Conservation (phyloP, 2,888 invertebrate genomes). For the Spilosoma lubricipeda region DNA sequence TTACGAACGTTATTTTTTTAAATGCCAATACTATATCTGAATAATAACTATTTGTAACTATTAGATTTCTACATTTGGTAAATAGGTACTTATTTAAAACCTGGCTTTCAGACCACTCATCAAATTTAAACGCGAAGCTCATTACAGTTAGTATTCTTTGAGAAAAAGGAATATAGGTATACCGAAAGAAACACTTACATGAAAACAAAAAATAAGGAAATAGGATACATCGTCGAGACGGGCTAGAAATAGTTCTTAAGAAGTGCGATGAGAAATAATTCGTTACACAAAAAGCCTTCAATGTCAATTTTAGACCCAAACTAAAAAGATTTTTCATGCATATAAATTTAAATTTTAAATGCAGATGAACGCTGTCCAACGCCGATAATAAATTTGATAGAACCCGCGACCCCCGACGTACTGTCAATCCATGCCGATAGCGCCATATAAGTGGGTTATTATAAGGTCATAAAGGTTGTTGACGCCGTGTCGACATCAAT, state of each 20-base stretch:
- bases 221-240: too few species aligned
- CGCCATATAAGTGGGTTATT: background rate
- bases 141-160: too few species aligned
- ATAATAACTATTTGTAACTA: background rate
- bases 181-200: too few species aligned
- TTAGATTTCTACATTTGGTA: background rate
- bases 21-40: background rate
- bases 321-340: background rate
- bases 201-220: too few species aligned
- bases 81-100: background rate
- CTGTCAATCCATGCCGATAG: background rate
- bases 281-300: too few species aligned
- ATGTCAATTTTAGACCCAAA: background rate
- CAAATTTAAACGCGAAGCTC: too few species aligned
- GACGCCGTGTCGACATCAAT: background rate
- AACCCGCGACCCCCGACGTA: background rate
- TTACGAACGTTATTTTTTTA: slow-evolving; percentile 1
- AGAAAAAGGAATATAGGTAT: too few species aligned
- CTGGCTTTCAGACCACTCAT: too few species aligned
- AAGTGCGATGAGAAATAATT: too few species aligned
- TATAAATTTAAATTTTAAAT: background rate
- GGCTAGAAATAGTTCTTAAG: too few species aligned
- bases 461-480: slow-evolving; percentile 1
- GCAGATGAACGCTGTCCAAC: background rate
- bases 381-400: background rate